These are phyloP conservation scores for Cyanocitta stelleri DNA, from an alignment of 2,113 vertebrate genomes.

Conservation along the genomic window DNA sequence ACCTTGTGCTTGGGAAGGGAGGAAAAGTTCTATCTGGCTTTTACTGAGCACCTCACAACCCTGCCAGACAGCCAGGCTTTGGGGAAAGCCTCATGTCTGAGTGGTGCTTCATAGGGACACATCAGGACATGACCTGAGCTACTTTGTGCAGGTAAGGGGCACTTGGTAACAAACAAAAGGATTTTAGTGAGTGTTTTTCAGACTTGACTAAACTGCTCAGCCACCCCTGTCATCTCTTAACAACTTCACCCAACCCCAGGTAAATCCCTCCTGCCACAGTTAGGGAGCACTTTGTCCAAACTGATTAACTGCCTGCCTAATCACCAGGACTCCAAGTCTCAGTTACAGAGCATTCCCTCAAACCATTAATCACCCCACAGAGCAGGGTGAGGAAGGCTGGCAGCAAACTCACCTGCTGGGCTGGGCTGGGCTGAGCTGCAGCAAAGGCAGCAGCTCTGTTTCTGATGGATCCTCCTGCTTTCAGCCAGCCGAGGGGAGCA, in stretches of 20 bases:
- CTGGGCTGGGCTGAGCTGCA: neutral
- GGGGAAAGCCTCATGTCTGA: neutral
- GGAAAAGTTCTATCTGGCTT: neutral
- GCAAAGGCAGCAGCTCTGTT: neutral
- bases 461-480: neutral
- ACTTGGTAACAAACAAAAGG: neutral
- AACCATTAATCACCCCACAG: neutral
- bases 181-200: neutral
- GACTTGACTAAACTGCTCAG: neutral
- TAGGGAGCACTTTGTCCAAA: neutral
- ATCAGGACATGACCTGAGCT: accelerated
- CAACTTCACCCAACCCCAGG: neutral
- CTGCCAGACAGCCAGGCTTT: neutral
- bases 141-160: neutral
- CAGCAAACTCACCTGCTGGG: neutral
- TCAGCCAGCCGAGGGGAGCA: accelerated
- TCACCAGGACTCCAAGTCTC: neutral
- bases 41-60: neutral
- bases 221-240: neutral
- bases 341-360: neutral
- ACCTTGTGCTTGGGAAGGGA: neutral
- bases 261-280: neutral
- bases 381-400: accelerated
- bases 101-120: neutral
- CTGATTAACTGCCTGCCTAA: neutral